A percentile compares a stretch with the other conserved stretches of the same genome.
Conservation (phyloP, 2,888 invertebrate species). For the Drosophila tripunctata region DNA sequence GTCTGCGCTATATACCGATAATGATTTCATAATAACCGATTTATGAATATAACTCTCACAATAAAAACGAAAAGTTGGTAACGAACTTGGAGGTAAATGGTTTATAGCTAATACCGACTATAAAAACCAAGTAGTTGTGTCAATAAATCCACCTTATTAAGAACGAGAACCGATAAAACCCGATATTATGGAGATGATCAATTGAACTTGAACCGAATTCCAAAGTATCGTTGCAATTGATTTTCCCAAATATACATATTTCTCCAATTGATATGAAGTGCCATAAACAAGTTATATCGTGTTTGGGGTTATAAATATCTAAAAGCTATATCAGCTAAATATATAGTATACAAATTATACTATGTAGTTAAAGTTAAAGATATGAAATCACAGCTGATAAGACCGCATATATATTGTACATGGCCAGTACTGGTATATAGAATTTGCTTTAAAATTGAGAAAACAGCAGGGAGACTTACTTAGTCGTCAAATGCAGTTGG, state of each 20-base stretch:
- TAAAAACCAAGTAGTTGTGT: constrained; percentile 24
- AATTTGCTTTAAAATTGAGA: constrained; percentile 47
- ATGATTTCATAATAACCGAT: background rate
- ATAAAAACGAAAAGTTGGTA: background rate
- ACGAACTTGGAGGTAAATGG: background rate
- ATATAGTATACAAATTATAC: constrained; percentile 12
- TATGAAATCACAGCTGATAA: constrained; percentile 52
- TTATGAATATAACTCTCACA: background rate
- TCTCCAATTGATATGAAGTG: background rate
- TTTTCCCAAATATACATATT: constrained; percentile 6
- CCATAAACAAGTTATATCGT: constrained; percentile 15
- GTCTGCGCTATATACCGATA: background rate
- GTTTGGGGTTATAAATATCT: constrained; percentile 25
- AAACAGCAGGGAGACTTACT: background rate
- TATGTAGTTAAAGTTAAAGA: constrained; percentile 24
- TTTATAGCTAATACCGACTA: background rate
- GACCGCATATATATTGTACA: background rate
- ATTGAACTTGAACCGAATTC: constrained; percentile 7
- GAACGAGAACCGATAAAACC: constrained; percentile 5
- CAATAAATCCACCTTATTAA: constrained; percentile 56
- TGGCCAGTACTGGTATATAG: background rate
- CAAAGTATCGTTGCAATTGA: constrained; percentile 16
- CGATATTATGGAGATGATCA: background rate
- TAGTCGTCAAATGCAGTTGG: constrained; percentile 34
- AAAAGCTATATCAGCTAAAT: constrained; percentile 17